Evolutionary conservation across 2,797 vertebrate species (phyloP).

Genomic region (Aulostomus chinensis): DNA sequence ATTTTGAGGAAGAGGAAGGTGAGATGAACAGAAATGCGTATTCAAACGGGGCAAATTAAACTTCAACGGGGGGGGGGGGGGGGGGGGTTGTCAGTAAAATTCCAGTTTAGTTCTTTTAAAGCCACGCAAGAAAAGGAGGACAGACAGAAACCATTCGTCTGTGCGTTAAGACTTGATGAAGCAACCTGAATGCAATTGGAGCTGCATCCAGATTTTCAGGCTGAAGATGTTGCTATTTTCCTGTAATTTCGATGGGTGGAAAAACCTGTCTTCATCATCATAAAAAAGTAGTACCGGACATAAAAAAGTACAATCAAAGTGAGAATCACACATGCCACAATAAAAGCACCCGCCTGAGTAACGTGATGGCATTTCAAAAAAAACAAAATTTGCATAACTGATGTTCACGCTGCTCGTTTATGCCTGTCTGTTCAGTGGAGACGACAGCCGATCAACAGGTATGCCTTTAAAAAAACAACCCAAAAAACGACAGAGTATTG

Average conservation of each 20-base stretch:
- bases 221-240: conserved; percentile 30
- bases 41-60: conserved; percentile 8
- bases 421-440: conserved; percentile 12
- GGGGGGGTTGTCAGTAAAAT: conserved; percentile 31
- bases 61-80: too few relatives aligned
- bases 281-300: conserved; percentile 30
- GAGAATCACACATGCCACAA: conserved; percentile 20
- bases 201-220: conserved; percentile 42
- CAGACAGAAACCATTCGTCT: conserved; percentile 3
- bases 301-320: conserved; percentile 39
- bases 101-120: conserved; percentile 22
- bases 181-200: conserved; percentile 51
- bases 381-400: conserved; percentile 23
- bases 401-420: conserved; percentile 37
- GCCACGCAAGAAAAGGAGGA: not conserved
- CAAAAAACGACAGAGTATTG: conserved; percentile 36
- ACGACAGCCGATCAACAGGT: conserved; percentile 66
- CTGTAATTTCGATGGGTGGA: conserved; percentile 34
- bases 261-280: conserved; percentile 41
- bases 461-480: too few relatives aligned
- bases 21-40: conserved; percentile 11
- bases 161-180: conserved; percentile 43
- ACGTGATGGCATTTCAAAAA: conserved; percentile 40
- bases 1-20: conserved; percentile 20
- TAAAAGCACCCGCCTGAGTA: conserved; percentile 31